phyloP scores from a whole-genome alignment of 1,140 invertebrate genomes.

The Diabrotica undecimpunctata region DNA sequence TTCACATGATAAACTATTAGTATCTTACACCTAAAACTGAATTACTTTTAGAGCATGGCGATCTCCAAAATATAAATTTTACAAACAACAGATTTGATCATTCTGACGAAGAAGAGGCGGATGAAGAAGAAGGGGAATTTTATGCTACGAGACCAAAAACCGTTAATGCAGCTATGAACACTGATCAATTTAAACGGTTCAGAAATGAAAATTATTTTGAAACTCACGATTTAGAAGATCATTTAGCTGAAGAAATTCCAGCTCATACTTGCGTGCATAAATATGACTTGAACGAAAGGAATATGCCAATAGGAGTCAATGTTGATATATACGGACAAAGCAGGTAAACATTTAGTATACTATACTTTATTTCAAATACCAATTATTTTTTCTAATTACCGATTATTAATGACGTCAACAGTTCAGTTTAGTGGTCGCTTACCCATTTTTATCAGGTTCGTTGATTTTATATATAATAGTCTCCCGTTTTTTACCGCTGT shows the following conservation, averaged over 20 bases:
- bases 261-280: slow-evolving; percentile 29
- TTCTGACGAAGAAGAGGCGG: neutral
- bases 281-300: slow-evolving; percentile 24
- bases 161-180: slow-evolving; percentile 3
- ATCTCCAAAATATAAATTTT: too few species aligned
- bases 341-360: neutral
- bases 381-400: too few species aligned
- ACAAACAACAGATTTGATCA: too few species aligned
- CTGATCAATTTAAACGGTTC: slow-evolving; percentile 19
- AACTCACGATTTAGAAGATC: slow-evolving; percentile 26
- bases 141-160: neutral
- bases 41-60: too few species aligned
- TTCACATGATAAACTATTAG: too few species aligned
- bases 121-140: neutral
- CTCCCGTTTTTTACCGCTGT: too few species aligned
- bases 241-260: neutral
- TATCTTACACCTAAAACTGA: too few species aligned
- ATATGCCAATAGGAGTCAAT: slow-evolving; percentile 22
- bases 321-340: slow-evolving; percentile 26
- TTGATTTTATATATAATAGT: too few species aligned
- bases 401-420: too few species aligned
- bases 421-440: too few species aligned
- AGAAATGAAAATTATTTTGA: slow-evolving; percentile 29
- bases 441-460: too few species aligned
- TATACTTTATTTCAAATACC: too few species aligned